These are phyloP conservation scores for Actias luna DNA, from an alignment of 2,888 invertebrate genomes.

Conservation along the genomic window DNA sequence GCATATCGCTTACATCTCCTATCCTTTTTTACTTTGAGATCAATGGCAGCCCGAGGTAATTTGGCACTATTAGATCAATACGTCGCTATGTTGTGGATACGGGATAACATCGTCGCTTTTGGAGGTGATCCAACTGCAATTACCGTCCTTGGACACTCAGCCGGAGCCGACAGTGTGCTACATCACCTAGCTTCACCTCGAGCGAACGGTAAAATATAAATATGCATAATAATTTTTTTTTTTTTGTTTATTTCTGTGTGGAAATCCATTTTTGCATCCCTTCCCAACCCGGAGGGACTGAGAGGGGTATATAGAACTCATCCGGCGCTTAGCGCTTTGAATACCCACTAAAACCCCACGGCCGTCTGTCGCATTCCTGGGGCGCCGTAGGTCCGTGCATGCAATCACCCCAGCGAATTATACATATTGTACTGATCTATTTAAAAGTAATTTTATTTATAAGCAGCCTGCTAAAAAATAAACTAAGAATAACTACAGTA, in stretches of 20 bases:
- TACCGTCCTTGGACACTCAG: conserved; percentile 92
- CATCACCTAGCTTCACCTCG: conserved; percentile 86
- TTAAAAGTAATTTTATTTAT: not conserved
- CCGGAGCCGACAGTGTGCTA: conserved; percentile 87
- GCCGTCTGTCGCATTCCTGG: no score
- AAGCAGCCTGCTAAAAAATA: not conserved
- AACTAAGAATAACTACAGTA: not conserved
- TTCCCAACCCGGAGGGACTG: no score
- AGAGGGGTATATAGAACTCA: no score
- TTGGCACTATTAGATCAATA: conserved; percentile 93
- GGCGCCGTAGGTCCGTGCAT: no score
- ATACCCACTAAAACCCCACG: no score
- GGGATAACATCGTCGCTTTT: conserved; percentile 88
- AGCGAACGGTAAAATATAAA: conserved; percentile 76
- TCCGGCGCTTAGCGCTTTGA: no score
- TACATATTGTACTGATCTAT: no score
- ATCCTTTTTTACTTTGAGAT: conserved; percentile 84
- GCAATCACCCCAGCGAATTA: no score
- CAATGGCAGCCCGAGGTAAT: conserved; percentile 87
- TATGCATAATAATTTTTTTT: not conserved
- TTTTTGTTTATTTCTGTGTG: not conserved
- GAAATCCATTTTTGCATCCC: not conserved
- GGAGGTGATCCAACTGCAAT: conserved; percentile 90
- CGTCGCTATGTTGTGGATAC: conserved; percentile 89
- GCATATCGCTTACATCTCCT: conserved; percentile 87